A percentile compares a stretch with the other conserved stretches of the same genome.
phyloP scores from a whole-genome alignment of 2,888 invertebrate species.

The Glyphotaelius pellucidus region DNA sequence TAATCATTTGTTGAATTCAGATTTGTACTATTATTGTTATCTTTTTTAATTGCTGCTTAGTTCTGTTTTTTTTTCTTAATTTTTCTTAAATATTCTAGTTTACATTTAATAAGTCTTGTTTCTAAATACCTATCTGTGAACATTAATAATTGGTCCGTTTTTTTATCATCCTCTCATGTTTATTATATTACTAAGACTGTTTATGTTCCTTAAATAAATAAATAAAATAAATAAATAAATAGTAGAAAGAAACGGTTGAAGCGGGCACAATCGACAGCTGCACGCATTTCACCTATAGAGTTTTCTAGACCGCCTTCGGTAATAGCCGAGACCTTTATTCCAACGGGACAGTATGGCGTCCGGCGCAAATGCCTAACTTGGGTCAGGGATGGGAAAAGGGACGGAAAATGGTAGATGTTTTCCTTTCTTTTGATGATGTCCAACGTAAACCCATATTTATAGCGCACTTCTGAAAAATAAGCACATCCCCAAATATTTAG shows the following conservation, averaged over 20 bases:
- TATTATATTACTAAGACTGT: too few relatives aligned
- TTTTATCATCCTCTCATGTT: too few relatives aligned
- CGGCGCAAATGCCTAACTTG: not conserved
- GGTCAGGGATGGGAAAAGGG: not conserved
- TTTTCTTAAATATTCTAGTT: too few relatives aligned
- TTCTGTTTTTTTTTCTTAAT: too few relatives aligned
- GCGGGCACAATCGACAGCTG: not conserved
- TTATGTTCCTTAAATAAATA: too few relatives aligned
- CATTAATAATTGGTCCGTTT: too few relatives aligned
- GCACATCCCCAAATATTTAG: not conserved
- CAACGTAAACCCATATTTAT: not conserved
- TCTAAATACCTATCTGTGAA: too few relatives aligned
- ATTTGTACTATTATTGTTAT: too few relatives aligned
- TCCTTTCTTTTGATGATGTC: not conserved
- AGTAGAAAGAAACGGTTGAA: not conserved
- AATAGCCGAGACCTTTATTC: not conserved
- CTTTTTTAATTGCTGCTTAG: too few relatives aligned
- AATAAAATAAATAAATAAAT: too few relatives aligned
- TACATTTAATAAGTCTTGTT: too few relatives aligned
- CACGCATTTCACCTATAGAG: not conserved
- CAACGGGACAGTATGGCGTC: constrained; percentile 2
- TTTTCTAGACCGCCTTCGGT: constrained; percentile 36
- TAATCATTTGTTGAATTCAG: too few relatives aligned
- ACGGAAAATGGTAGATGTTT: not conserved
- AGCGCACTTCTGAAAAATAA: not conserved